Base-by-base conservation (phyloP, 2,797 vertebrate species). In the Gobionotothen gibberifrons region DNA sequence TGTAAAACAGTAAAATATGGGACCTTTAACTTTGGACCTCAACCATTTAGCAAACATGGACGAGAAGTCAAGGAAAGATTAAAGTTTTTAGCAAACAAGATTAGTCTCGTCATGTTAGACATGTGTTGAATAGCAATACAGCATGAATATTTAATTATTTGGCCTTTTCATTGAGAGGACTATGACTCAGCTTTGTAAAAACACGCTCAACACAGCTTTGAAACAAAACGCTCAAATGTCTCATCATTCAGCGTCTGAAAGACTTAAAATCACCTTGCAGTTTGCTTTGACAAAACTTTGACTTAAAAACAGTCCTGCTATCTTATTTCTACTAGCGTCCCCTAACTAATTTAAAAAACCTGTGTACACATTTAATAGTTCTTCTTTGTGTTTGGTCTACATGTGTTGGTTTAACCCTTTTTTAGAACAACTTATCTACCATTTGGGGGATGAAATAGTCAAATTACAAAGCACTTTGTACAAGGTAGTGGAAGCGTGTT, bases 401-500 rank as follows among this genome's bases (percentile, higher is more conserved):
- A 55, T 40, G 8, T 46, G 1, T 26, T 36, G 17, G n/a, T 29
- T 62, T 61, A 60, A 61, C 61, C 26, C 19, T 56, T 8, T 46
- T 17, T 60, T 44, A 2, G 52, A 65, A 47, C 53, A 58, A 63
- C 61, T 61, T 15, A 40, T 51, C 17, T 36, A 62, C 16, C 67
- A 49, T 54, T 67, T 47, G 1, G 4, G 22, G 0, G 13, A 36
- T 64, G 43, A 29, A 52, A 49, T 65, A 42, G 40, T 29, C 6
- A 8, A 19, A 2, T 36, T 49, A 21, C 1, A 47, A 65, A 74
- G 62, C 52, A 47, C 48, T 32, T 56, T 11, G 21, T 42, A 22
- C 14, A 55, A 72, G 70, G 42, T 46, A 51, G 40, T 13, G n/a
- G 68, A 69, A 21, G 21, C 59, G 40, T 43, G 42, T 19, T 56